Percentiles rank a stretch among this genome's conserved stretches.
Conservation (phyloP, 2,797 vertebrate genomes). For the Alauda arvensis region DNA sequence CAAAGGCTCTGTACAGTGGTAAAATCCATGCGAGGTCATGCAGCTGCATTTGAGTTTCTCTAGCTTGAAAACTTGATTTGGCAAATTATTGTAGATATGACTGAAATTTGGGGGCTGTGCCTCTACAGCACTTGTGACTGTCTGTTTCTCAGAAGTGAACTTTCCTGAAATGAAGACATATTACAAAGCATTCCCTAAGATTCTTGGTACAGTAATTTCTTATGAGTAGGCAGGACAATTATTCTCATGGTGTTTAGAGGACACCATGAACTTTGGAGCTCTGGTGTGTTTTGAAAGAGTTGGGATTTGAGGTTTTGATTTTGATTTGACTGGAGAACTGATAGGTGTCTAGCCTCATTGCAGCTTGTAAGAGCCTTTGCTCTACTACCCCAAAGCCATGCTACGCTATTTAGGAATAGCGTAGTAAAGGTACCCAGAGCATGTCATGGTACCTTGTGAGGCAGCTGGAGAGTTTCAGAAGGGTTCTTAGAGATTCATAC, state of each 20-base stretch:
- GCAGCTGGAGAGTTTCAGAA: neutral
- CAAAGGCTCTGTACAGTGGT: neutral
- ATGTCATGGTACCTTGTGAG: neutral
- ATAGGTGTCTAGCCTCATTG: neutral
- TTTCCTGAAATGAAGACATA: neutral
- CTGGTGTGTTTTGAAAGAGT: neutral
- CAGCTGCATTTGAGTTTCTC: neutral
- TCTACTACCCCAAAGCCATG: neutral
- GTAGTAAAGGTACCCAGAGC: neutral
- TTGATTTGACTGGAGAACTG: neutral
- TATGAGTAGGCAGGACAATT: neutral
- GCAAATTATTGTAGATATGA: neutral
- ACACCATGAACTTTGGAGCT: neutral
- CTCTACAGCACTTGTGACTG: neutral
- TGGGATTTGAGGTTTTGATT: neutral
- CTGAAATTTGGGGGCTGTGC: neutral
- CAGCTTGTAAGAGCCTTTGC: neutral
- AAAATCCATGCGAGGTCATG: neutral
- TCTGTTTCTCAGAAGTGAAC: neutral
- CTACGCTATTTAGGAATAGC: neutral
- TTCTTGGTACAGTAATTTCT: neutral
- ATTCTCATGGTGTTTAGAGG: neutral
- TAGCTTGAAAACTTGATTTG: neutral
- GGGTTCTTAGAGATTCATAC: neutral
- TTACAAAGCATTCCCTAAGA: neutral